Evolutionary conservation across 2,888 invertebrate species (phyloP), one percentile per base, ranked within the genome.

Genomic region (Chrysotoxum bicinctum): DNA sequence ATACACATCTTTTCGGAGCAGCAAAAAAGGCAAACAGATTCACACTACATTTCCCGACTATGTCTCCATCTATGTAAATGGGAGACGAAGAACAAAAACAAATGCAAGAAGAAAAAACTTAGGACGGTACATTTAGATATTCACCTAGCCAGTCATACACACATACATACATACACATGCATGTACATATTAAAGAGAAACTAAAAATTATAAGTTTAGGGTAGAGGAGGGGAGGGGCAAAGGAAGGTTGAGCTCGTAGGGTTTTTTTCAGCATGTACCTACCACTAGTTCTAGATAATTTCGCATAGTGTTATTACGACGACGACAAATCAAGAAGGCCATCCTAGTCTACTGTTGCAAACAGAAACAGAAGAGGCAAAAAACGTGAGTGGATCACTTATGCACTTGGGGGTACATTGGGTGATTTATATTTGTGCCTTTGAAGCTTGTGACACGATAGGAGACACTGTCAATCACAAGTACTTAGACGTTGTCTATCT

Each of bases 301-400:
- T 70, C 66, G 60, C 72, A 66, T 8, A 79, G 79, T 75, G 66
- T 80, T 75, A 50, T 75, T 74, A 58, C 70, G 70, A 48, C 64
- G 19, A 66, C 62, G 23, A 37, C 10, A 40, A 83, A 66, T 66
- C 50, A 58, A 58, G 43, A 56, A 70, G 74, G 74, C 68, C 66
- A 68, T 62, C 60, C 37, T 48, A 62, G 78, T 50, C 72, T n/a
- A n/a, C n/a, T 78, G 66, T 43, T 50, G 19, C 35, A 50, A 50
- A 40, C 23, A 23, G 19, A n/a, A 12, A 32, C 43, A 69, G 23
- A 50, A 56, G 64, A 66, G 45, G 50, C n/a, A 30, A 26, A 50
- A 64, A 64, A 74, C 84, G 78, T 79, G 79, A 84, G 75, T 84
- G 75, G 80, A 69, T 80, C 70, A 75, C 72, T 72, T 84, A 80